Conservation (phyloP, 2,113 vertebrate species). For the Prolemur simus region DNA sequence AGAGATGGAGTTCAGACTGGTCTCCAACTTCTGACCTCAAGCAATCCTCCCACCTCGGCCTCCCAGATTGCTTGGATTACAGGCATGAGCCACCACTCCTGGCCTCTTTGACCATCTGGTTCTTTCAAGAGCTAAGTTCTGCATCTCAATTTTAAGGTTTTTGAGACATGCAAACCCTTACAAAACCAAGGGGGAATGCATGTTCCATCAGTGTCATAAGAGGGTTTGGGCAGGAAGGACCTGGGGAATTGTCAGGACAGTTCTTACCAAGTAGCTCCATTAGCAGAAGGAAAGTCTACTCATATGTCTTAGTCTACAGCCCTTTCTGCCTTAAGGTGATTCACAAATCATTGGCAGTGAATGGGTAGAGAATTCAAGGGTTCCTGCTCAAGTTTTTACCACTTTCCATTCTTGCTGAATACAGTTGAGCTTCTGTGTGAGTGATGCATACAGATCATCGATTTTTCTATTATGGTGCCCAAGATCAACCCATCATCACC, state of each 20-base stretch:
- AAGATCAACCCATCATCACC: neutral
- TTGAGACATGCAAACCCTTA: neutral
- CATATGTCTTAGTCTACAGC: neutral
- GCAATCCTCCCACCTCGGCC: no score
- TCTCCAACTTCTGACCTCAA: no score
- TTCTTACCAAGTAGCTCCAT: neutral
- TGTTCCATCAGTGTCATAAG: neutral
- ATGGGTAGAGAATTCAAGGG: neutral
- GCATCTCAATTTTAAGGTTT: neutral
- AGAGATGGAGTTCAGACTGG: no score
- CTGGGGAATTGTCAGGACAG: no score
- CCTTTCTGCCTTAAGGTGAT: neutral
- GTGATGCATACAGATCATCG: neutral
- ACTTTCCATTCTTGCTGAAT: neutral
- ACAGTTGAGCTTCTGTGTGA: neutral
- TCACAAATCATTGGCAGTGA: neutral
- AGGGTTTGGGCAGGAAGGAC: no score
- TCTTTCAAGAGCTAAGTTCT: neutral
- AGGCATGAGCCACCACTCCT: no score
- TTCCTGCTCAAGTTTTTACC: neutral
- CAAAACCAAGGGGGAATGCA: neutral
- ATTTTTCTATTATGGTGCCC: neutral
- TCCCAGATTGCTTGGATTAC: no score
- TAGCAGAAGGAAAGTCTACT: neutral
- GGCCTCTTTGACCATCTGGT: neutral